Evolutionary conservation across 2,888 invertebrate species (phyloP).

Genomic region (Drosophila anomalata): DNA sequence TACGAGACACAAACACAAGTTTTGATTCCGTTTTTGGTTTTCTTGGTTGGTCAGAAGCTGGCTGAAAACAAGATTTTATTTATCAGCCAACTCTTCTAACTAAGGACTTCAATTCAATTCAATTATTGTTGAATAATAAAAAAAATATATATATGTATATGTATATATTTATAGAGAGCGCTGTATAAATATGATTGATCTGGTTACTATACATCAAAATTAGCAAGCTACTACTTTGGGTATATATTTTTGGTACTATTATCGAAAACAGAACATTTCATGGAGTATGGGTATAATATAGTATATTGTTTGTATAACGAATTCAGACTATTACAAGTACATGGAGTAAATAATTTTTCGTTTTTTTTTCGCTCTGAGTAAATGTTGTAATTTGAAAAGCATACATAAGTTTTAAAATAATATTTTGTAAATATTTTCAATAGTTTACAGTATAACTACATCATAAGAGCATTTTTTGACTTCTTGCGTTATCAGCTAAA

Average conservation of each 20-base stretch:
- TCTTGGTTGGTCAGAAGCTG: constrained; percentile 16
- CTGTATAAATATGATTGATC: constrained; percentile 53
- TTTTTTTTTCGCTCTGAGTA: constrained; percentile 55
- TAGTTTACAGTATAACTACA: constrained; percentile 18
- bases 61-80: not conserved
- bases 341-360: constrained; percentile 53
- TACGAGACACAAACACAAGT: constrained; percentile 58
- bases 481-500: constrained; percentile 60
- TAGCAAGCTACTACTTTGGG: constrained; percentile 67
- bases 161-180: constrained; percentile 57
- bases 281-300: constrained; percentile 24
- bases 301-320: constrained; percentile 43
- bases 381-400: constrained; percentile 26
- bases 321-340: constrained; percentile 61
- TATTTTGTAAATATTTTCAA: not conserved
- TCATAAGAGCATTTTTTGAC: constrained; percentile 59
- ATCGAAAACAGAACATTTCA: constrained; percentile 63
- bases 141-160: constrained; percentile 62
- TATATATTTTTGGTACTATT: constrained; percentile 41
- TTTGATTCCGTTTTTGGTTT: constrained; percentile 27
- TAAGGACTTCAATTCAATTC: constrained; percentile 19
- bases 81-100: constrained; percentile 15
- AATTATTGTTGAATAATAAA: constrained; percentile 33
- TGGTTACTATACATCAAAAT: constrained; percentile 62
- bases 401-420: constrained; percentile 39